Evolutionary conservation across 2,888 invertebrate species (phyloP), one percentile per base, ranked within the genome.

Genomic region (Amphipoea oculea): DNA sequence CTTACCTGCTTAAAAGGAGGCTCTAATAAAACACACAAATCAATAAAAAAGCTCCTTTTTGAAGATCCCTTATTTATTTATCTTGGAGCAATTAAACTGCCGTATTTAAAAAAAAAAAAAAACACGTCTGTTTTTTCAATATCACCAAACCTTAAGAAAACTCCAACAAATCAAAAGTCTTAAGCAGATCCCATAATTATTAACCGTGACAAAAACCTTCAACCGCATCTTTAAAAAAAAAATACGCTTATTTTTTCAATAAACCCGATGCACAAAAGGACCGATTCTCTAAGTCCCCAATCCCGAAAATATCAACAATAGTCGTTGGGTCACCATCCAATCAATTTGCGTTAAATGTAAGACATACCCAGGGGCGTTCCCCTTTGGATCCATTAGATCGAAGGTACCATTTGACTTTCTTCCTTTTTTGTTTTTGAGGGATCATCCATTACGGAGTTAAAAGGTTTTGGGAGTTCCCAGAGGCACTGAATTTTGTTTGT

Each of bases 391-490:
- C 94, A 95, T 95, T 95, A 94, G 92, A 90, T 90, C 91, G 88
- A 89, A 86, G 91, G 91, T 91, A 91, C 90, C 90, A 90, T 94
- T 93, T 91, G 91, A 92, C 90, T 93, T 91, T 89, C 90, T 89
- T 91, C 89, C 90, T 89, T 92, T 90, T 93, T 94, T 92, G 91
- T 94, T 93, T 94, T 92, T 91, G 90, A 92, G 91, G 93, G 93
- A 94, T 94, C 92, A 94, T 95, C 94, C 94, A 93, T 94, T 95
- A 94, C 90, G 68, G 84, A 89, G 88, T 89, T 93, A 91, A 95
- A 94, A 95, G 94, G 92, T 93, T 93, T 91, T 60, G 51, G 74
- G 60, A 67, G 67, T 81, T 81, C 83, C 83, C 78, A 75, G 69
- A 83, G 88, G 79, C 80, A 79, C 69, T 60, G 68, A 81, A 81